Conservation (phyloP, 2,888 invertebrate species). For the Deilephila elpenor region DNA sequence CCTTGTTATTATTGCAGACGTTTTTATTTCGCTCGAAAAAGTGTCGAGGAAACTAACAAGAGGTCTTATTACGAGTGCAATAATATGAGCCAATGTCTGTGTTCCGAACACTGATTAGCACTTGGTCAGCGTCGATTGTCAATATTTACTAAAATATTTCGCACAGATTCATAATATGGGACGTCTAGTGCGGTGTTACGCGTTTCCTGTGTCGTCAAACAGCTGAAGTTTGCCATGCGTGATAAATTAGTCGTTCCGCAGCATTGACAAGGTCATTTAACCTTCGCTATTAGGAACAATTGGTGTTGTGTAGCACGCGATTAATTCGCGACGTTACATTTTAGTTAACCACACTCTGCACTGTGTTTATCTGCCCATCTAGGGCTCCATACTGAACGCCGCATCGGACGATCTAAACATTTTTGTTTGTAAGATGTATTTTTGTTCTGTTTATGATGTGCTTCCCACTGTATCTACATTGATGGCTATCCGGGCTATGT, state of each 20-base stretch:
- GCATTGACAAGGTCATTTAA: conserved; percentile 68
- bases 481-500: too few species aligned
- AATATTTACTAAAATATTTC: conserved; percentile 7
- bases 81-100: not conserved
- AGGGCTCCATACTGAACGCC: too few species aligned
- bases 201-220: conserved; percentile 61
- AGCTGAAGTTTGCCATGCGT: conserved; percentile 64
- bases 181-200: conserved; percentile 41
- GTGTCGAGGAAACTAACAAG: not conserved
- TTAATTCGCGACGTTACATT: conserved; percentile 16
- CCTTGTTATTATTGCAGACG: not conserved
- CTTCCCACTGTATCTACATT: too few species aligned
- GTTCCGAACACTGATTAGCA: not conserved
- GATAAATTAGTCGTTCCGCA: conserved; percentile 60
- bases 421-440: too few species aligned
- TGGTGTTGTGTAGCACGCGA: conserved; percentile 25
- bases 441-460: too few species aligned
- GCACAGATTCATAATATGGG: conserved; percentile 8
- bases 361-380: not conserved
- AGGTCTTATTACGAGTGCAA: not conserved
- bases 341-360: not conserved
- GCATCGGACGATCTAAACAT: too few species aligned
- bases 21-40: conserved; percentile 9
- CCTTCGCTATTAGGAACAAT: conserved; percentile 47
- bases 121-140: not conserved